A percentile compares a stretch with the other conserved stretches of the same genome.
Evolutionary conservation across 1,140 invertebrate species (phyloP).

Genomic region (Glossosoma conforme): DNA sequence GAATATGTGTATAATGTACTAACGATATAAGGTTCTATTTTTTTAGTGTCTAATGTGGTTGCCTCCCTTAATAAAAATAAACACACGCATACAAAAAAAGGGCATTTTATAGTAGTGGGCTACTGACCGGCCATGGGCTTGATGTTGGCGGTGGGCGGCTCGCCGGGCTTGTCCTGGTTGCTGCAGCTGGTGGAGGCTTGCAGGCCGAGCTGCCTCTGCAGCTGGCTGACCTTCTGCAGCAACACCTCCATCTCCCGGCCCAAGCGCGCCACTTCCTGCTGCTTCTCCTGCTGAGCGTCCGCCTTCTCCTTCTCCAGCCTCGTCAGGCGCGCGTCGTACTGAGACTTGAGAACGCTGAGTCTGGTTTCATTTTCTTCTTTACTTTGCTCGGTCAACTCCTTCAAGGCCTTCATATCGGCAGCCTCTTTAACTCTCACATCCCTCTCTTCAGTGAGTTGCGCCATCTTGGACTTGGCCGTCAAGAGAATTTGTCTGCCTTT

Average conservation of each 20-base stretch:
- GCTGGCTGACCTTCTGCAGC: constrained; percentile 63
- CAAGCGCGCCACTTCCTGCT: constrained; percentile 56
- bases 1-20: too few relatives aligned
- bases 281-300: constrained; percentile 60
- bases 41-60: too few relatives aligned
- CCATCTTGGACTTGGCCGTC: constrained; percentile 65
- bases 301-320: constrained; percentile 72
- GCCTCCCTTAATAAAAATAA: too few relatives aligned
- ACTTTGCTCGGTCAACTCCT: constrained; percentile 47
- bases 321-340: constrained; percentile 66
- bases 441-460: constrained; percentile 63
- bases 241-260: constrained; percentile 70
- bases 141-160: constrained; percentile 88
- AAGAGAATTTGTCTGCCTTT: constrained; percentile 68
- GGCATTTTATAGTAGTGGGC: background rate
- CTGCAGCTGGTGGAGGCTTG: constrained; percentile 59
- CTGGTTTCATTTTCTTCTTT: constrained; percentile 56
- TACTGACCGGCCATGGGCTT: constrained; percentile 82
- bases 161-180: constrained; percentile 63
- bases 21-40: too few relatives aligned
- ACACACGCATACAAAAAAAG: too few relatives aligned
- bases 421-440: constrained; percentile 56
- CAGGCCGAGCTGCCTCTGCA: constrained; percentile 74
- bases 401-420: constrained; percentile 55
- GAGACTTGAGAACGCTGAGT: constrained; percentile 60